Conservation (phyloP, 1,140 invertebrate species). For the Lepidostoma basale region DNA sequence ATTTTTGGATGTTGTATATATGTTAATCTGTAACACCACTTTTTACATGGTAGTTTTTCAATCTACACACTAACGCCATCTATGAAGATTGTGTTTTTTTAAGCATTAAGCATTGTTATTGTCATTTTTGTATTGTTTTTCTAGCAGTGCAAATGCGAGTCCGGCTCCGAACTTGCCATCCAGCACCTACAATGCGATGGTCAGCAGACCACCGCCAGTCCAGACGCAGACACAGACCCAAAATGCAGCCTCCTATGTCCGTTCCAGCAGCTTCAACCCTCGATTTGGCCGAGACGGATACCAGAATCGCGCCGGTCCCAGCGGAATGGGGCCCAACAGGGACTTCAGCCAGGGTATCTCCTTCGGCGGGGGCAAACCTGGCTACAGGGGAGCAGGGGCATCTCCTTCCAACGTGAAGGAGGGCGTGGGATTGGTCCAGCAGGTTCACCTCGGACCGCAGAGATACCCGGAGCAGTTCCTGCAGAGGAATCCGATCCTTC, state of each 20-base stretch:
- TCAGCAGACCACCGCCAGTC: background rate
- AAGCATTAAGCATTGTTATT: no score
- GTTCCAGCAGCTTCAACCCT: background rate
- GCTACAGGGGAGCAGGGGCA: background rate
- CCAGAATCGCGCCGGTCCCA: background rate
- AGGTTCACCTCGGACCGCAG: background rate
- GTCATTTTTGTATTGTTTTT: no score
- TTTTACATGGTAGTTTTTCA: no score
- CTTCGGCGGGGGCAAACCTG: background rate
- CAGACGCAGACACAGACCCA: background rate
- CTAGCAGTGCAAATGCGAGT: constrained; percentile 4
- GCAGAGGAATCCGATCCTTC: background rate
- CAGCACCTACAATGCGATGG: background rate
- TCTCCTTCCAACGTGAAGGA: background rate
- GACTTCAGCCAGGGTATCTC: background rate
- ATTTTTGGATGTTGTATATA: no score
- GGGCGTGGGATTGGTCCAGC: background rate
- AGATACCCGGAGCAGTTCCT: background rate
- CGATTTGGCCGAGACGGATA: background rate
- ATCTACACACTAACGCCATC: no score
- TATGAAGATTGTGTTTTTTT: no score
- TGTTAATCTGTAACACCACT: no score
- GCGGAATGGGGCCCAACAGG: background rate
- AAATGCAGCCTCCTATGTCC: background rate
- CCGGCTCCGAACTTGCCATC: constrained; percentile 6